Evolutionary conservation across 2,797 vertebrate genomes (phyloP), one percentile per base, ranked within the genome.

Genomic region (Acomys russatus): DNA sequence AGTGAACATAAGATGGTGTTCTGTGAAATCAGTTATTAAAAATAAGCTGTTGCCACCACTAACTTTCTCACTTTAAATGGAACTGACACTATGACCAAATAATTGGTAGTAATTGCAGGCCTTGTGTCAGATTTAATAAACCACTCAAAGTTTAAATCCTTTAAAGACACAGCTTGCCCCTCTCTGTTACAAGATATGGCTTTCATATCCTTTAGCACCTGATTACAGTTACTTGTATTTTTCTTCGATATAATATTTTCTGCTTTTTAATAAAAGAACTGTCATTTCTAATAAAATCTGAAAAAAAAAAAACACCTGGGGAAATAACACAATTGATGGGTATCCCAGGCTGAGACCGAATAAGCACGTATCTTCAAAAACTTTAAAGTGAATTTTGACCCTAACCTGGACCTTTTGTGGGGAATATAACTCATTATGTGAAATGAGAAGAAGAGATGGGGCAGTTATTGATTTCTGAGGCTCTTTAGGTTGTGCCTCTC

Each of bases 211-310:
- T 97, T 98, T 96, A 97, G 88, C 74, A 90, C 90, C 92, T 97
- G 96, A 89, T 96, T 98, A 94, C 94, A 97, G 87, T 96, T 97
- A 87, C 96, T 97, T 96, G 80, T 97, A 93, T 97, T 98, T 97
- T 97, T 97, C 95, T 96, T 97, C 94, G 89, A 49, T 93, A 97
- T 87, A 96, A 0, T 97, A 84, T 94, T 97, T 97, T 94, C 96
- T 98, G 88, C 90, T 97, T 98, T 97, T 97, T 98, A 98, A 98
- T 99, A 98, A 98, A 98, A 98, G 97, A 98, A 96, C 98, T 98
- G 98, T 98, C 98, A 98, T 98, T 98, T 98, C 97, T 98, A 98
- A 98, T 98, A 98, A 99, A 98, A 98, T 97, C 94, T 91, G 96
- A 90, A 98, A 98, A 88, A 98, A 88, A 98, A 98, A 97, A 97